These are phyloP conservation scores for Carassius gibelio DNA, from an alignment of 2,113 vertebrate genomes.

Conservation along the genomic window DNA sequence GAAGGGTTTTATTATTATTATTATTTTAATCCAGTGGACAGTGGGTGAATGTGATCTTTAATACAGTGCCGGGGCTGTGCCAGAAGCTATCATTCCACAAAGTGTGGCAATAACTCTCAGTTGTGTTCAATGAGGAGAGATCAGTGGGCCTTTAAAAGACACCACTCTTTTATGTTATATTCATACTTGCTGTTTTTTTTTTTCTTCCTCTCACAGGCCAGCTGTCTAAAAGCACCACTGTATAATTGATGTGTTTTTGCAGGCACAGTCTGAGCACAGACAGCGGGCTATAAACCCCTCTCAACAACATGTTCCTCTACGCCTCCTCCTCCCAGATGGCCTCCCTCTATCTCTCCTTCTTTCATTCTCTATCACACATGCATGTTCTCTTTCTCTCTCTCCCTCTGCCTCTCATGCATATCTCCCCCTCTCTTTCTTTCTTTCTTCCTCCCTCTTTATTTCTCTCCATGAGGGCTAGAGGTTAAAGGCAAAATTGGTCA, in stretches of 20 bases:
- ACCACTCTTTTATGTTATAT: slow-evolving; percentile 38
- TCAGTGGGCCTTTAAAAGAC: slow-evolving; percentile 41
- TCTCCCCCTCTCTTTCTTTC: not conserved
- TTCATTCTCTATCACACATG: not conserved
- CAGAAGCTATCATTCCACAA: slow-evolving; percentile 8
- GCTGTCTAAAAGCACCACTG: slow-evolving; percentile 46
- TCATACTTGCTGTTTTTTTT: slow-evolving; percentile 27
- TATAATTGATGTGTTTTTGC: slow-evolving; percentile 45
- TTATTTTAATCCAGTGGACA: not conserved
- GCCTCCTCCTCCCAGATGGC: slow-evolving; percentile 37
- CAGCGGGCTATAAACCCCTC: slow-evolving; percentile 22
- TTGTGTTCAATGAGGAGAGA: slow-evolving; percentile 31
- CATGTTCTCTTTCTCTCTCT: not conserved
- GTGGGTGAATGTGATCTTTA: slow-evolving; percentile 3
- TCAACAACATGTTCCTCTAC: slow-evolving; percentile 36
- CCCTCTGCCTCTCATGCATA: slow-evolving; percentile 6
- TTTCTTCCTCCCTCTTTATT: not conserved
- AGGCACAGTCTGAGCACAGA: slow-evolving; percentile 35
- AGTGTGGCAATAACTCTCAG: slow-evolving; percentile 15
- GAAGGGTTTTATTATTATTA: too few species aligned
- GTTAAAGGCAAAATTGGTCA: slow-evolving; percentile 37
- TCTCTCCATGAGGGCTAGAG: slow-evolving; percentile 25
- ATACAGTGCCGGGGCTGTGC: not conserved
- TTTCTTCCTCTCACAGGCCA: slow-evolving; percentile 22
- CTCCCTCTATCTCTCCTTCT: slow-evolving; percentile 10